Evolutionary conservation across 2,797 vertebrate genomes (phyloP), one percentile per base, ranked within the genome.

Genomic region (Argentina silus): DNA sequence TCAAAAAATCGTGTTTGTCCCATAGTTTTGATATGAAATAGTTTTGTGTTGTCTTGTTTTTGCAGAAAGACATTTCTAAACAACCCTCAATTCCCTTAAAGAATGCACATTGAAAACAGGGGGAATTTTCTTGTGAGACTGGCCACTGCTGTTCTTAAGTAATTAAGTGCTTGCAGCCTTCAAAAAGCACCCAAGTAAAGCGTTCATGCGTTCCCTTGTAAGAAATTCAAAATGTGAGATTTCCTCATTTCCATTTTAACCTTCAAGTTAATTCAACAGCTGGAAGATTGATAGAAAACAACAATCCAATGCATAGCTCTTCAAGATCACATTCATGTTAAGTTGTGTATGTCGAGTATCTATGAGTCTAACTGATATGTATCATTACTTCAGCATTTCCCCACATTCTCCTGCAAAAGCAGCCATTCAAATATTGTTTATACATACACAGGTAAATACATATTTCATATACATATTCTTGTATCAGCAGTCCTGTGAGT

Each of bases 301-400:
- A 77, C 59, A 47, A 71, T 69, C 23, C 56, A 69, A 85, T 87
- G 81, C 83, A 89, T 86, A 88, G 85, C 80, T 87, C 80, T 80
- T 72, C 56, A 55, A 48, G 67, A 85, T 84, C 63, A 80, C 78
- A 68, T 67, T 73, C 59, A 71, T 64, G 64, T 67, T 44, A 36
- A 59, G 47, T 70, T 77, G 70, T 74, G 59, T 65, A 57, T 59
- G 67, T 66, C 21, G 67, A 59, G 59, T 53, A 64, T 67, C 61
- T 73, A 36, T 76, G 43, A 10, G 63, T 57, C 53, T 66, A 63
- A 81, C 73, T 78, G 84, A 86, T 86, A 83, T 85, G 76, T 87
- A 81, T 78, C 77, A 78, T 78, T 66, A 10, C 82, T 81, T 88
- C 85, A 82, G 77, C 74, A 78, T 83, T 74, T 70, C 64, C 9